A percentile compares a stretch with the other conserved stretches of the same genome.
Conservation (phyloP, 2,888 invertebrate species). For the Penaeus monodon region DNA sequence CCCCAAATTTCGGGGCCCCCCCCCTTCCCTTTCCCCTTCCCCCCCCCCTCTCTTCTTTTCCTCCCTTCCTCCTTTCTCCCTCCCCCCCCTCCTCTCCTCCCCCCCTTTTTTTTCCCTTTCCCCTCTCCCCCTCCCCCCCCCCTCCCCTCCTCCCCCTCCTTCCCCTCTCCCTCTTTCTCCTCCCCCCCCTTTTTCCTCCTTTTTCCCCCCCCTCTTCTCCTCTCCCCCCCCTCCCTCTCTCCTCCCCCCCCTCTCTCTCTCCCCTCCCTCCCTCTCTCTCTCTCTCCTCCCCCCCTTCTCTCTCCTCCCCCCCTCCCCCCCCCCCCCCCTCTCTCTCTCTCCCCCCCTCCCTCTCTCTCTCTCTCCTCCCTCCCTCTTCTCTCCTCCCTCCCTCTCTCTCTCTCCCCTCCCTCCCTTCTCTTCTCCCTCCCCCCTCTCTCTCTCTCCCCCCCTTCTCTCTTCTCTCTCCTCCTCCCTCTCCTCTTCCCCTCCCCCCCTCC, state of each 20-base stretch:
- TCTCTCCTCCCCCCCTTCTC: not conserved
- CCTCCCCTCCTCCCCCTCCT: not conserved
- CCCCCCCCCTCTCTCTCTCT: not conserved
- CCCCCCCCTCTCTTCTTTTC: not conserved
- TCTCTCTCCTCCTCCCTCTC: not conserved
- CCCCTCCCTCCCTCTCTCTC: not conserved
- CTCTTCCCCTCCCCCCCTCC: not conserved
- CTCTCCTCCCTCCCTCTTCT: not conserved
- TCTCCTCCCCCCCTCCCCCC: not conserved
- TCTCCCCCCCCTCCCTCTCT: no score
- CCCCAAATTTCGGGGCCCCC: no score
- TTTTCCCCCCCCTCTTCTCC: not conserved
- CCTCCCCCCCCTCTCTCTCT: not conserved
- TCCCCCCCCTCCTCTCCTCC: not conserved
- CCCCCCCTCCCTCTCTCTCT: not conserved
- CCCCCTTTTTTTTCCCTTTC: not conserved
- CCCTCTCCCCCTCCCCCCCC: no score
- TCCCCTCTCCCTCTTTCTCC: slow-evolving; percentile 3
- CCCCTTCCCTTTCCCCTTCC: not conserved
- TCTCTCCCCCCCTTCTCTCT: not conserved
- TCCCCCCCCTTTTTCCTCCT: not conserved
- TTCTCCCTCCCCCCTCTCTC: not conserved
- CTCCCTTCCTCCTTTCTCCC: not conserved
- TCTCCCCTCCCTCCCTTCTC: not conserved
- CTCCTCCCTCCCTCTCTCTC: not conserved